phyloP scores from a whole-genome alignment of 1,140 invertebrate species.

The Solenopsis fugax region DNA sequence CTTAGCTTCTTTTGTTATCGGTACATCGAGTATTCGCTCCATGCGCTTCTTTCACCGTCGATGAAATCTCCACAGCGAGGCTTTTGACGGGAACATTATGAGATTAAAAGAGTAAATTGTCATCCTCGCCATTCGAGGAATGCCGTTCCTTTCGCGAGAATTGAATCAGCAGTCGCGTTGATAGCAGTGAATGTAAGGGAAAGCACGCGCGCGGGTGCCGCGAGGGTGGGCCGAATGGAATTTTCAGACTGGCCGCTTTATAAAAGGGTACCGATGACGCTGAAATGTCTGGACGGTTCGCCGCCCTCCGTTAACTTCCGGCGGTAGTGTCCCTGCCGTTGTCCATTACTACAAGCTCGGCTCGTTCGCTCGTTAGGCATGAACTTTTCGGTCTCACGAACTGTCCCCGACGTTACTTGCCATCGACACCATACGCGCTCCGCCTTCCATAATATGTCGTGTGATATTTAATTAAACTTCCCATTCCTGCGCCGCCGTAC shows the following conservation, averaged over 20 bases:
- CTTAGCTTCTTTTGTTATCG: not conserved
- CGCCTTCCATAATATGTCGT: conserved; percentile 78
- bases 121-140: conserved; percentile 36
- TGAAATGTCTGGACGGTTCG: conserved; percentile 65
- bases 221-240: conserved; percentile 47
- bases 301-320: conserved; percentile 66
- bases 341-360: not conserved
- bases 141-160: conserved; percentile 34
- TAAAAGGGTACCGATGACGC: conserved; percentile 66
- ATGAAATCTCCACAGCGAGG: conserved; percentile 26
- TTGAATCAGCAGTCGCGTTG: conserved; percentile 61
- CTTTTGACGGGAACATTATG: conserved; percentile 38
- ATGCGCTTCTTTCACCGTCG: not conserved
- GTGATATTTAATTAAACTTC: conserved; percentile 84
- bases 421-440: conserved; percentile 66
- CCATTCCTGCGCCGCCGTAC: conserved; percentile 10
- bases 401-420: conserved; percentile 73
- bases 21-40: not conserved
- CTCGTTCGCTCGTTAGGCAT: conserved; percentile 65
- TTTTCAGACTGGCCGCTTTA: conserved; percentile 53
- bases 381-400: conserved; percentile 70
- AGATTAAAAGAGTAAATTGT: conserved; percentile 64
- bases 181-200: conserved; percentile 46
- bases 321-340: conserved; percentile 1
- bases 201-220: not conserved